Base-by-base conservation (phyloP, 2,888 invertebrate species). In the Ellobium chinense region DNA sequence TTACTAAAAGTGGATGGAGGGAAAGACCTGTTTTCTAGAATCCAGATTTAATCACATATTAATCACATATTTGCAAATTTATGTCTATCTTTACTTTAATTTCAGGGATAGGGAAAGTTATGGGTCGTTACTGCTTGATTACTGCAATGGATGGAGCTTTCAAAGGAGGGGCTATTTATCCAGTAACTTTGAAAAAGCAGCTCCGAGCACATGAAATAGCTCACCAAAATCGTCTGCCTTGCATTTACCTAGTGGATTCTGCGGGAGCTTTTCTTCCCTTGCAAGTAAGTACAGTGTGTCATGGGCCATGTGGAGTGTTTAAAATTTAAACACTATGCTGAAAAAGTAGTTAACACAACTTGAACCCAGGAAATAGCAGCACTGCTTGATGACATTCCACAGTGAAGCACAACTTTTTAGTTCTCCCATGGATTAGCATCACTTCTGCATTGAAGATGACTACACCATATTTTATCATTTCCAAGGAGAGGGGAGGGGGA, bases 211-310 rank as follows among this genome's bases (percentile, higher is more conserved):
- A 93, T 81, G 92, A 93, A 83, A 92, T 94, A 39, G 92, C 93
- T 2, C 85, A 87, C 70, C 88, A 91, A 76, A 92, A 93, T 82
- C 81, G 90, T 2, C 84, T 94, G 18, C 94, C 94, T 2, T 90
- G 89, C 65, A 90, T 94, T 54, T 93, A 93, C 85, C 86, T 94
- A 21, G 93, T 94, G 2, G 94, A 94, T 85, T 93, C 93, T 72
- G 94, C 93, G 29, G 94, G 94, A 24, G 94, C 93, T 2, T 94
- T 93, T 86, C 90, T 94, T 24, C 94, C 94, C 21, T 83, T 94
- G 62, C 94, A 94, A 91, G 93, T 94, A 83, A 84, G 46, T 46
- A n/a, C n/a, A n/a, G n/a, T n/a, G n/a, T n/a, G n/a, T n/a, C n/a
- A n/a, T n/a, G n/a, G n/a, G n/a, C n/a, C n/a, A n/a, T n/a, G n/a